phyloP scores from a whole-genome alignment of 2,113 vertebrate genomes.

The Xenus cinereus region DNA sequence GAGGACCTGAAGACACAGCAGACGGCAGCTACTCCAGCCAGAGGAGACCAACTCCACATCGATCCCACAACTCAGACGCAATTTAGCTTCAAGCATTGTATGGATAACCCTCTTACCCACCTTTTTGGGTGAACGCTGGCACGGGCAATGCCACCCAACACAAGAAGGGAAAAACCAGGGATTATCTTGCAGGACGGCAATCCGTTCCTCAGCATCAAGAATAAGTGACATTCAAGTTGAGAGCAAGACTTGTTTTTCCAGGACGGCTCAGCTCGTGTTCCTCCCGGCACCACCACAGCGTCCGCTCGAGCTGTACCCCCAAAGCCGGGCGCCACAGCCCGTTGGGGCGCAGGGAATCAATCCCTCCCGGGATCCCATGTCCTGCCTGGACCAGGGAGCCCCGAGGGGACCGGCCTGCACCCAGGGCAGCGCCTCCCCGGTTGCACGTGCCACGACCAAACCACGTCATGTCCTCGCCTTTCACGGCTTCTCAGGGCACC shows the following conservation, averaged over 20 bases:
- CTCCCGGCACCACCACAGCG: neutral
- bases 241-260: neutral
- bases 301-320: accelerated
- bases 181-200: neutral
- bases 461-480: accelerated
- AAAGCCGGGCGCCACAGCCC: accelerated
- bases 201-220: neutral
- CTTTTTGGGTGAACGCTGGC: neutral
- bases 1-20: neutral
- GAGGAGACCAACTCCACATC: accelerated
- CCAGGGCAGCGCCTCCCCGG: accelerated
- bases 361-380: accelerated
- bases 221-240: accelerated
- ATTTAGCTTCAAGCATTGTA: accelerated
- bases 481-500: accelerated
- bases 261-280: neutral
- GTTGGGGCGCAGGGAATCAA: accelerated
- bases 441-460: accelerated
- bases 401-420: neutral
- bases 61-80: accelerated
- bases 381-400: neutral
- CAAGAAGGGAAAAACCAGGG: accelerated
- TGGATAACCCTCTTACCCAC: neutral
- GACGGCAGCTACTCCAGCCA: neutral
- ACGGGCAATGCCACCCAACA: neutral